Evolutionary conservation across 2,797 vertebrate genomes (phyloP).

Genomic region (Xiphorhynchus erythropygius): DNA sequence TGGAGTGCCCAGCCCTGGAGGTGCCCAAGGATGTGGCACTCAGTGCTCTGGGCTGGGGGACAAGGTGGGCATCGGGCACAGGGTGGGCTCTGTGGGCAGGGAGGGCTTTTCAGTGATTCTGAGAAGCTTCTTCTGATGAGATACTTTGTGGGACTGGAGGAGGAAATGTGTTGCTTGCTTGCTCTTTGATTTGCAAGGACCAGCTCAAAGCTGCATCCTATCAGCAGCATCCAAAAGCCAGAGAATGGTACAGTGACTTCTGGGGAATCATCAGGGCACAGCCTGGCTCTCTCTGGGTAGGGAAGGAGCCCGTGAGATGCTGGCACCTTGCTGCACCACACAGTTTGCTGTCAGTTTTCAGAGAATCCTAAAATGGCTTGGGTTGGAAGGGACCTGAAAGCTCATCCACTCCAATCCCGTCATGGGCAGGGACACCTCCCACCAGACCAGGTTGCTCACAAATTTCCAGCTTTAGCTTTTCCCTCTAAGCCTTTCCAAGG

Average conservation of each 20-base stretch:
- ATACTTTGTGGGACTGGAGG: neutral
- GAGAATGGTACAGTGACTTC: neutral
- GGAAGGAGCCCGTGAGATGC: neutral
- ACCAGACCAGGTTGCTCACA: no score
- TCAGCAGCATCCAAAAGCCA: neutral
- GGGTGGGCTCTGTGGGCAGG: neutral
- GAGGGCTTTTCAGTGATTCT: rapidly evolving
- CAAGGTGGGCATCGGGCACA: neutral
- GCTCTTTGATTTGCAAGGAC: neutral
- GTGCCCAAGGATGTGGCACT: neutral
- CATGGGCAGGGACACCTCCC: no score
- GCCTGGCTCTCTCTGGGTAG: neutral
- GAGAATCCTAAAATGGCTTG: neutral
- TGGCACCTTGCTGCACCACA: neutral
- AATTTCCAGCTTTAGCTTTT: neutral
- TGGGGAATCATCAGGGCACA: neutral
- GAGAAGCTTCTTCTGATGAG: neutral
- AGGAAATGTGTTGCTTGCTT: neutral
- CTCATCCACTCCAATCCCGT: no score
- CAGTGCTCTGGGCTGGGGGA: neutral
- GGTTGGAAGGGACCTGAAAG: no score
- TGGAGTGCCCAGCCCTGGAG: neutral
- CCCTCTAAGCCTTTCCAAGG: neutral
- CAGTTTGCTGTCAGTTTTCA: neutral
- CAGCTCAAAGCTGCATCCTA: neutral